Base-by-base conservation (phyloP, 2,113 vertebrate species). In the Rousettus leschenaultii region DNA sequence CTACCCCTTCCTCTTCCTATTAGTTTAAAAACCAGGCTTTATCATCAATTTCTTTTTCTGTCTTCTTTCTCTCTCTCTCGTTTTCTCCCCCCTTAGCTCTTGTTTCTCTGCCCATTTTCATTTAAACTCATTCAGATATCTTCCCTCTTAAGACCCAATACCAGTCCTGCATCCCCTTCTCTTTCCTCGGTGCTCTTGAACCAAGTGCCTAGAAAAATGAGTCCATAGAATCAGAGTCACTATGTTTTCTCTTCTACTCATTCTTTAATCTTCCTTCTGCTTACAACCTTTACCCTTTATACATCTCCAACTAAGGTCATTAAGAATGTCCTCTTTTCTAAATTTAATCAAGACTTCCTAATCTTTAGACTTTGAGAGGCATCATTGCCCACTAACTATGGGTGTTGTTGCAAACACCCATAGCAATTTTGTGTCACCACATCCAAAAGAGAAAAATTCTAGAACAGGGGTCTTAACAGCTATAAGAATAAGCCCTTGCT, bases 251-350 rank as follows among this genome's bases (percentile, higher is more conserved):
- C 8, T 75, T 26, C 16, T 38, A 14, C 11, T 86, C 14, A 48
- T 71, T 89, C 66, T 84, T 87, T 78, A 74, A 43, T 82, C 59
- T 89, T 53, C 15, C 33, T 71, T 91, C 45, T 88, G 33, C 65
- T 86, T 30, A 75, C 4, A 89, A 3, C 1, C 38, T 26, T 66
- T 15, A 71, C 43, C 2, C 12, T 43, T 40, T 28, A 19, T 15
- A 65, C 3, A 22, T 9, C 57, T 82, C 5, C 12, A 70, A 71
- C 5, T 40, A n/a, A 22, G 10, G 18, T 82, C 40, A 71, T 68
- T 24, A 57, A 71, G 19, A 43, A 55, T 8, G 48, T 80, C 0
- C 9, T 48, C 61, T 63, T 85, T 73, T 51, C n/a, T 59, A n/a
- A 59, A 33, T 45, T 70, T 80, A 40, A 57, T 24, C 6, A 91